These are phyloP conservation scores for Nemotelus pantherinus DNA, from an alignment of 2,888 invertebrate species.

Conservation along the genomic window DNA sequence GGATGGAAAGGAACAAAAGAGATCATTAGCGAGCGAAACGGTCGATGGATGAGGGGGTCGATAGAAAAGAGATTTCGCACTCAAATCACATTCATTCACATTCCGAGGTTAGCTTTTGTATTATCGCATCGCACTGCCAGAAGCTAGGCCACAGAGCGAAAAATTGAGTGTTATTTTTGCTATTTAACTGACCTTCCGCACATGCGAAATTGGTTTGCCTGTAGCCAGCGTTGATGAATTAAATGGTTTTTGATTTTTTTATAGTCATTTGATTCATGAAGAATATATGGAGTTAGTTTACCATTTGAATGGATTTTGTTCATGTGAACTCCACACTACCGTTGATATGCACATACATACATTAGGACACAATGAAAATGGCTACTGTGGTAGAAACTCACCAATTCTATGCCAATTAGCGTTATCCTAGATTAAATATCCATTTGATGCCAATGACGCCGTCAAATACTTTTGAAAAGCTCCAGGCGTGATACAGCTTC, in stretches of 20 bases:
- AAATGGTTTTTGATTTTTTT: not conserved
- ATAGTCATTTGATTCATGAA: not conserved
- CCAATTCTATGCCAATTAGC: not conserved
- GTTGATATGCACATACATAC: too few relatives aligned
- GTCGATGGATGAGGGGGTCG: too few relatives aligned
- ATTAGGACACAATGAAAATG: too few relatives aligned
- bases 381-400: not conserved
- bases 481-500: not conserved
- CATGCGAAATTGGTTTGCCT: slow-evolving; percentile 41
- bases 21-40: too few relatives aligned
- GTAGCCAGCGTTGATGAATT: not conserved
- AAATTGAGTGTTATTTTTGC: slow-evolving; percentile 20
- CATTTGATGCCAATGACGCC: not conserved
- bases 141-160: slow-evolving; percentile 9
- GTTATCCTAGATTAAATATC: slow-evolving; percentile 32
- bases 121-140: slow-evolving; percentile 17
- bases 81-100: too few relatives aligned
- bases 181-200: slow-evolving; percentile 43
- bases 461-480: not conserved
- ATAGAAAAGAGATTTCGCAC: too few relatives aligned
- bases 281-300: too few relatives aligned
- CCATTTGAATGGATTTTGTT: too few relatives aligned
- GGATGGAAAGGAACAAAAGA: too few relatives aligned
- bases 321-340: too few relatives aligned
- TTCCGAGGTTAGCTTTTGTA: not conserved